Evolutionary conservation across 2,888 invertebrate genomes (phyloP).

Genomic region (Saturnia pavonia): DNA sequence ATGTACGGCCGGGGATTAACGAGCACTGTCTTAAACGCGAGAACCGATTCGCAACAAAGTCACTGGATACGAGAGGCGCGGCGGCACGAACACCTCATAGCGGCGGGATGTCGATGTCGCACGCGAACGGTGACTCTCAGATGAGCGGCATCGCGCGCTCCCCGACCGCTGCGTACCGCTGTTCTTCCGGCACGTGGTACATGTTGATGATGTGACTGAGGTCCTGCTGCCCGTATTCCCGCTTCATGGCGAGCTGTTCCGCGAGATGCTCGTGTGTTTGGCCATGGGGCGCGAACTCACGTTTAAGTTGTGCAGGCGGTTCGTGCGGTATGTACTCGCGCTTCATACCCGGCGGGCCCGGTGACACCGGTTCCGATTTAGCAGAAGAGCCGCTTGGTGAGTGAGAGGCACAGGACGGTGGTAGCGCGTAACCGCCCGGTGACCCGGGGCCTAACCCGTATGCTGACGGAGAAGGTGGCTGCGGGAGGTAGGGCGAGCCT

Average conservation of each 20-base stretch:
- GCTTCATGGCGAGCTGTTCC: constrained; percentile 82
- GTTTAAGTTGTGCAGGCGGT: constrained; percentile 75
- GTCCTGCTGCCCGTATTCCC: constrained; percentile 86
- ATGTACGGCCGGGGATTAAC: constrained; percentile 69
- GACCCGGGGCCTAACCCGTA: constrained; percentile 83
- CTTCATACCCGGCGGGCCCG: constrained; percentile 84
- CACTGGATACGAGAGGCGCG: constrained; percentile 73
- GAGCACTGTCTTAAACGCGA: constrained; percentile 70
- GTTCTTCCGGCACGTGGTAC: constrained; percentile 85
- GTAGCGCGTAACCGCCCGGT: constrained; percentile 83
- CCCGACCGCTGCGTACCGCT: constrained; percentile 80
- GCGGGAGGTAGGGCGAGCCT: constrained; percentile 89
- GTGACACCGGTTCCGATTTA: constrained; percentile 94
- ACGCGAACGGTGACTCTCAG: constrained; percentile 85
- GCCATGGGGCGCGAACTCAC: constrained; percentile 78
- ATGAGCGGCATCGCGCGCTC: constrained; percentile 85
- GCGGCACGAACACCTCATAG: constrained; percentile 79
- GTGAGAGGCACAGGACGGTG: constrained; percentile 87
- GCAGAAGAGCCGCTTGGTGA: constrained; percentile 94
- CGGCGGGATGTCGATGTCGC: constrained; percentile 84
- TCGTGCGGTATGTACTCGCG: constrained; percentile 78
- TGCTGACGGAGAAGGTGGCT: constrained; percentile 87
- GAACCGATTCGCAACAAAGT: constrained; percentile 61
- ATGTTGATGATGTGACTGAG: constrained; percentile 85
- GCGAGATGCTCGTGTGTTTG: constrained; percentile 57